These are phyloP conservation scores for Apoderus coryli DNA, from an alignment of 2,888 invertebrate genomes.

Conservation along the genomic window DNA sequence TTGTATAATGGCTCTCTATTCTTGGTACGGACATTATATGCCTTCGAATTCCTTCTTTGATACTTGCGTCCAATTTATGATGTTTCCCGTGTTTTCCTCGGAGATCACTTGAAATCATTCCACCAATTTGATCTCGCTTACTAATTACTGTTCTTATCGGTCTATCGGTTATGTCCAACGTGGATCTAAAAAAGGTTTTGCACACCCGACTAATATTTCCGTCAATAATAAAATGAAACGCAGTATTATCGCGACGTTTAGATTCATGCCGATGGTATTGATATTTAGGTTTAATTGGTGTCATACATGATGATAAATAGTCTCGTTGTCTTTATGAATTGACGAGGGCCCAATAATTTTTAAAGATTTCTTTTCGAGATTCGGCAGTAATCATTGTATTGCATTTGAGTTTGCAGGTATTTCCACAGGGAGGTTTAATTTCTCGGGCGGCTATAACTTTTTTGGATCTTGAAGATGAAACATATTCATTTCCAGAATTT, in stretches of 20 bases:
- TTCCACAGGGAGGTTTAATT: slow-evolving; percentile 4
- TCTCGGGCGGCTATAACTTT: slow-evolving; percentile 3
- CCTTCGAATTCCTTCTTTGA: slow-evolving; percentile 4
- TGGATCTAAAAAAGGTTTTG: slow-evolving; percentile 8
- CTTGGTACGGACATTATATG: slow-evolving; percentile 8
- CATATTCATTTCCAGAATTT: slow-evolving; percentile 4
- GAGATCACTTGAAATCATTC: slow-evolving; percentile 3
- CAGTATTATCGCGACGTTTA: slow-evolving; percentile 8
- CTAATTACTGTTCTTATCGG: slow-evolving; percentile 9
- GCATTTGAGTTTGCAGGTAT: slow-evolving; percentile 4
- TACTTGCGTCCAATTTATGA: not conserved
- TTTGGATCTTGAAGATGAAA: slow-evolving; percentile 3
- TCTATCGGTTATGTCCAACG: slow-evolving; percentile 7
- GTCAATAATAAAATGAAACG: slow-evolving; percentile 6
- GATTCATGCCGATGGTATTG: slow-evolving; percentile 6
- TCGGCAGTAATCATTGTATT: slow-evolving; percentile 3
- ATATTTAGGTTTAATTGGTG: slow-evolving; percentile 7
- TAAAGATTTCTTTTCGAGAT: slow-evolving; percentile 1
- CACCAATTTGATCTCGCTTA: no score
- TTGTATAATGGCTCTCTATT: slow-evolving; percentile 10
- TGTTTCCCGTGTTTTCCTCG: slow-evolving; percentile 5
- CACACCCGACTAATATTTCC: slow-evolving; percentile 6
- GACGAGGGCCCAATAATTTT: no score
- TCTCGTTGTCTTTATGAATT: no score
- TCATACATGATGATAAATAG: slow-evolving; percentile 5